Conservation (phyloP, 2,888 invertebrate species). For the Eupsilia transversa region DNA sequence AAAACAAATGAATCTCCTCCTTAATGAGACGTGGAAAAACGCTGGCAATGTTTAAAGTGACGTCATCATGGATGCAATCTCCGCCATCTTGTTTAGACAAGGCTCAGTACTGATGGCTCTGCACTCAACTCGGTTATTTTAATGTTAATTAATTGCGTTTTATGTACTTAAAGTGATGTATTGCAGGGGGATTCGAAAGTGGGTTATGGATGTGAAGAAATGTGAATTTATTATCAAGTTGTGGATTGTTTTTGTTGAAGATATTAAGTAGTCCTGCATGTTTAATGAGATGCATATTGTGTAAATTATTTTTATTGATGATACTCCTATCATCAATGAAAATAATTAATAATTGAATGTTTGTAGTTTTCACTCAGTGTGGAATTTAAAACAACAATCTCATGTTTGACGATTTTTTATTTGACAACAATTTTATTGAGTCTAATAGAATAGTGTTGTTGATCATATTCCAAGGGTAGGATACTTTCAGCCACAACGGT, state of each 20-base stretch:
- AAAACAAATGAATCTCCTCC: conserved; percentile 63
- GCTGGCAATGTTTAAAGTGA: conserved; percentile 85
- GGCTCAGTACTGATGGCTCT: conserved; percentile 64
- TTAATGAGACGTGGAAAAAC: conserved; percentile 84
- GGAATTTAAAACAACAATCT: too few species aligned
- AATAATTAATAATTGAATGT: too few species aligned
- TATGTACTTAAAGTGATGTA: conserved; percentile 45
- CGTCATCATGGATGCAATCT: conserved; percentile 85
- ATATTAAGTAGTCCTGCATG: conserved; percentile 5
- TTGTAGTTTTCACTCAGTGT: neutral
- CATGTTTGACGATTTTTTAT: neutral
- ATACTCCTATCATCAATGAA: too few species aligned
- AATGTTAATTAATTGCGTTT: conserved; percentile 69
- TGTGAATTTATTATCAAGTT: conserved; percentile 6
- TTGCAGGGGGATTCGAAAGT: conserved; percentile 29
- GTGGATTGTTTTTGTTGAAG: conserved; percentile 30
- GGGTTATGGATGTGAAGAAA: conserved; percentile 27
- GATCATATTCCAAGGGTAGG: conserved; percentile 28
- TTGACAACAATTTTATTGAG: neutral
- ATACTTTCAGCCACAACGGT: conserved; percentile 23
- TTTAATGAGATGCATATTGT: neutral
- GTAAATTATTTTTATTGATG: neutral
- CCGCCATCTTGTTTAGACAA: conserved; percentile 81
- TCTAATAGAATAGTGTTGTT: neutral
- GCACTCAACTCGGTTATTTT: conserved; percentile 63